Conservation (phyloP, 2,888 invertebrate species). For the Spodoptera picta region DNA sequence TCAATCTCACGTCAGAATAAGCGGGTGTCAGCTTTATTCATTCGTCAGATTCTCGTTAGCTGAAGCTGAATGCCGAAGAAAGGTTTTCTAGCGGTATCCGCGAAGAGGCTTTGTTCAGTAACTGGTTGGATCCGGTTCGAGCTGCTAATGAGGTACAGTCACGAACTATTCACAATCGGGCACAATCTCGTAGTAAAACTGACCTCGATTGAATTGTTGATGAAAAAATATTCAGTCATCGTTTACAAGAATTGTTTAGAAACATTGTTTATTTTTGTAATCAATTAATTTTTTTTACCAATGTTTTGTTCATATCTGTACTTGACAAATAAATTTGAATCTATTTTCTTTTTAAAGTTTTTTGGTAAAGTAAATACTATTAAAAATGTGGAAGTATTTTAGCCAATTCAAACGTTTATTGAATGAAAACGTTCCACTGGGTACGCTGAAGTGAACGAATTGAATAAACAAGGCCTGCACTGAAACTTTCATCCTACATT, state of each 20-base stretch:
- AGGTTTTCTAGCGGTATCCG: slow-evolving; percentile 70
- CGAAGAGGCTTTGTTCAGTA: slow-evolving; percentile 76
- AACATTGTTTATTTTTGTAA: no score
- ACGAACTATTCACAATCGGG: slow-evolving; percentile 65
- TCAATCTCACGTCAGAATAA: slow-evolving; percentile 41
- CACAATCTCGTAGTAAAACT: slow-evolving; percentile 57
- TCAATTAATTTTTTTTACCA: no score
- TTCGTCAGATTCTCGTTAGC: slow-evolving; percentile 74
- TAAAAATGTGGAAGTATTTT: background rate
- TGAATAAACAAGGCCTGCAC: slow-evolving; percentile 25
- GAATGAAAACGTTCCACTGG: slow-evolving; percentile 21
- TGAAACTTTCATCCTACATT: slow-evolving; percentile 29
- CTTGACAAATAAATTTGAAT: background rate
- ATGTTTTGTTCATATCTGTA: no score
- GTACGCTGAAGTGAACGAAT: slow-evolving; percentile 15
- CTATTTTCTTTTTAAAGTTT: background rate
- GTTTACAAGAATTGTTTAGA: slow-evolving; percentile 16
- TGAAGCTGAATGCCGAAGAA: slow-evolving; percentile 67
- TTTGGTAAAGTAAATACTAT: background rate
- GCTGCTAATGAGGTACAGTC: slow-evolving; percentile 79
- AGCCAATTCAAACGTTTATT: slow-evolving; percentile 16
- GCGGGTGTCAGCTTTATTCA: slow-evolving; percentile 55
- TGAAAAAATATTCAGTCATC: slow-evolving; percentile 16
- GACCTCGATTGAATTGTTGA: slow-evolving; percentile 53
- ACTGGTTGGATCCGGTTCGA: slow-evolving; percentile 74